Base-by-base conservation (phyloP, 53 echinoderm and acorn worm species). In the Arbacia lixula region DNA sequence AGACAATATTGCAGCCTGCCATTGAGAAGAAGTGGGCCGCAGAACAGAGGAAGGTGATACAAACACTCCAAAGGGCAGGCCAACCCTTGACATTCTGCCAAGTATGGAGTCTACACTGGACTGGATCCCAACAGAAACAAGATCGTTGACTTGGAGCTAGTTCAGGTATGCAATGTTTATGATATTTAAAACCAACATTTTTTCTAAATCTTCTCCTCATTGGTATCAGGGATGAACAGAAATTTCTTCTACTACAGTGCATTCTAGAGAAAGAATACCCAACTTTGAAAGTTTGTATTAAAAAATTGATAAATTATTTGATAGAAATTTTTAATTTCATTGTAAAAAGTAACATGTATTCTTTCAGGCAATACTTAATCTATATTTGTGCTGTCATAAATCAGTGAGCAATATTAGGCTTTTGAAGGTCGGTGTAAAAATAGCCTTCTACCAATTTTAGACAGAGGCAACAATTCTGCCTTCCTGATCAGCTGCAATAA, bases 121-220 rank as follows among this genome's bases (percentile, higher is more conserved):
- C 28, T 72, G 74, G 83, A 90, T 28, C 26, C 66, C 31, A 73
- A 65, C 22, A 20, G 50, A 28, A 90, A 90, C 83, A 90, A 71
- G 33, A 86, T 90, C 36, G 43, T 86, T 24, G 64, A 90, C 40
- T 16, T 90, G 1, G 53, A 90, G 75, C 40, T 90, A 22, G 85
- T 86, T 12, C 86, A 90, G 86, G 90, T 86, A 74, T 41, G 38
- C 39, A 22, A 66, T 55, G 28, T 73, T 40, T 50, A 20, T 41
- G 11, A 30, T 37, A 50, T 72, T 42, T 31, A 12, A 39, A 37
- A 33, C 28, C 16, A 66, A 51, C 14, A 51, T 51, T 14, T 51
- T 1, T 51, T 51, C 51, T n/a, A 14, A n/a, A n/a, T n/a, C n/a
- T n/a, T n/a, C n/a, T n/a, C n/a, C n/a, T n/a, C n/a, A n/a, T n/a